Base-by-base conservation (phyloP, 1,140 invertebrate species). In the Leptoteleia sp. region DNA sequence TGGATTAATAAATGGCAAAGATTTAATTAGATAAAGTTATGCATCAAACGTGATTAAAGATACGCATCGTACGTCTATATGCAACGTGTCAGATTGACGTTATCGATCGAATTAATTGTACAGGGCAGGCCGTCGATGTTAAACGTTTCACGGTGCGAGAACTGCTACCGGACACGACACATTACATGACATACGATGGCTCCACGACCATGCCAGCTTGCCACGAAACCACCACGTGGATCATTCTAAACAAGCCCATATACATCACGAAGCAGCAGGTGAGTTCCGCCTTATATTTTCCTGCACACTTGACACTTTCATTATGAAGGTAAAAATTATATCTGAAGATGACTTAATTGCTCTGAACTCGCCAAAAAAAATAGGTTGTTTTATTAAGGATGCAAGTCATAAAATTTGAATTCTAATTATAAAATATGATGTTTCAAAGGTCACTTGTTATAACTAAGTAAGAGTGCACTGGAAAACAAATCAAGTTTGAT, bases 181-280 rank as follows among this genome's bases (percentile, higher is more conserved):
- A 96, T 88, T 99, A 98, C 89, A 97, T 99, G 94, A 98, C 97
- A 16, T 99, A 99, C 89, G 97, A 99, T 82, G 97, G 97, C 25
- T 98, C 96, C 37, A 96, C 96, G 11, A 99, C 97, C 35, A 96
- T 96, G 89, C 97, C 97, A 1, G 95, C 95, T 61, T 97, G 96
- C 90, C 95, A 96, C 89, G 96, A 97, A 88, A 97, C 96, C 16
- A 95, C 96, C 87, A 98, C 96, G 76, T 99, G 97, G 97, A 93
- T 98, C 84, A 95, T 99, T 76, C 91, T 98, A 82, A 99, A 99
- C 90, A 98, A 97, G 89, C 97, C 97, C 37, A 97, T 99, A 87
- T 99, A 98, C 89, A 97, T 97, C 85, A 97, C 95, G 42, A 96
- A 96, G 88, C 95, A 97, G 92, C 96, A 97, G 93, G 96, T 97